Evolutionary conservation across 2,888 invertebrate species (phyloP).

Genomic region (Oligia fasciuncula): DNA sequence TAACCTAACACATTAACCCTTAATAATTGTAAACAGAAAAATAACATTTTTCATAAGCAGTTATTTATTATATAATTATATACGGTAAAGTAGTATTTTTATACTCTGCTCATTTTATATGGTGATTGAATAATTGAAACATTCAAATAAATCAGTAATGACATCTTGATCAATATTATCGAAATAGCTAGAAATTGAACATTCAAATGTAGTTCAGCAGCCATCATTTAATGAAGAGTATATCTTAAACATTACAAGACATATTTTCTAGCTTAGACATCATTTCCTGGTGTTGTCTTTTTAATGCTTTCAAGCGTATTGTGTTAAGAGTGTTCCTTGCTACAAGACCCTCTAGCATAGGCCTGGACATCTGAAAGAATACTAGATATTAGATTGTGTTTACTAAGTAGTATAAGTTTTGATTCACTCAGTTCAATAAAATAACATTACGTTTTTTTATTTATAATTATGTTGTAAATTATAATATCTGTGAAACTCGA

Average conservation of each 20-base stretch:
- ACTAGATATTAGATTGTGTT: slow-evolving; percentile 15
- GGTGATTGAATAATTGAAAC: slow-evolving; percentile 9
- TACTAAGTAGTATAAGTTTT: neutral
- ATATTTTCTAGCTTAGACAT: slow-evolving; percentile 85
- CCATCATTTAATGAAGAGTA: slow-evolving; percentile 22
- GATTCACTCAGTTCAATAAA: slow-evolving; percentile 2
- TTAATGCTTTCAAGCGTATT: slow-evolving; percentile 84
- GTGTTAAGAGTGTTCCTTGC: slow-evolving; percentile 84
- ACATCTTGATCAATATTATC: slow-evolving; percentile 1
- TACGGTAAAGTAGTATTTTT: slow-evolving; percentile 24
- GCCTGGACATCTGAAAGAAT: slow-evolving; percentile 85
- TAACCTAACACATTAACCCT: slow-evolving; percentile 70
- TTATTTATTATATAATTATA: slow-evolving; percentile 55
- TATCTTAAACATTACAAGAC: slow-evolving; percentile 75
- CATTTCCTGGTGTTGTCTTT: slow-evolving; percentile 86
- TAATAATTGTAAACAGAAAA: slow-evolving; percentile 17
- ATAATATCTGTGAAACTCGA: neutral
- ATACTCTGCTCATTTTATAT: slow-evolving; percentile 26
- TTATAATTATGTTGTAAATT: neutral
- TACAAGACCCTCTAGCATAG: slow-evolving; percentile 87
- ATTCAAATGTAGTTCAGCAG: neutral
- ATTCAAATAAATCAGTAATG: neutral
- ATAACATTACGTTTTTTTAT: neutral
- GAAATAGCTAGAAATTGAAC: neutral
- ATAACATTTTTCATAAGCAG: slow-evolving; percentile 47